Conservation (phyloP, 2,113 vertebrate genomes). For the Peucedramus taeniatus region DNA sequence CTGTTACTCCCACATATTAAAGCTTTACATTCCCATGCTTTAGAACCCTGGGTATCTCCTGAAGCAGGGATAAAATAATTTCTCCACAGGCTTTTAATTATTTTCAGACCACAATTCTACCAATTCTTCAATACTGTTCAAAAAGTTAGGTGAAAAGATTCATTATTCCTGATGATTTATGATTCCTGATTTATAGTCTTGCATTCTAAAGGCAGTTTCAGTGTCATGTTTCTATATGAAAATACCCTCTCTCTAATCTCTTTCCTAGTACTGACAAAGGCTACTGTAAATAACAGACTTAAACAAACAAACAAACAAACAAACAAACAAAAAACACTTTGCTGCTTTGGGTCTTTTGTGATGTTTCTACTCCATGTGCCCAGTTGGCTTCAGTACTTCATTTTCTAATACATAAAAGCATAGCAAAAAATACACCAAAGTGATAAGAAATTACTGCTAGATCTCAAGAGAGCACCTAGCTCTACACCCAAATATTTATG, state of each 20-base stretch:
- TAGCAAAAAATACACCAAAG: background rate
- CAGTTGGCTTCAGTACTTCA: background rate
- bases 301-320: too few relatives aligned
- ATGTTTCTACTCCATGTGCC: background rate
- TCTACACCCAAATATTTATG: background rate
- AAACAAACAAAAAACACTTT: background rate
- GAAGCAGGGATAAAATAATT: background rate
- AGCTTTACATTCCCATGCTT: background rate
- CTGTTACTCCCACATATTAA: background rate
- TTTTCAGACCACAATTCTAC: background rate
- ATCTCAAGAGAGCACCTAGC: background rate
- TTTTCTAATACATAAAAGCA: background rate
- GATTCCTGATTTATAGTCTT: background rate
- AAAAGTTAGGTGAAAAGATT: background rate
- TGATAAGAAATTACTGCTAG: background rate
- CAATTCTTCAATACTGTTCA: background rate
- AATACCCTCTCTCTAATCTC: background rate
- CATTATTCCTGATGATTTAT: too few relatives aligned
- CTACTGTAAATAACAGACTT: background rate
- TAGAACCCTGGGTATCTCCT: background rate
- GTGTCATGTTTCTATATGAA: background rate
- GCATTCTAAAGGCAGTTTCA: background rate
- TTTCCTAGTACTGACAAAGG: background rate
- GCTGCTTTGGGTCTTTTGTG: background rate
- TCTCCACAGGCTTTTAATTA: background rate